Conservation (phyloP, 2,113 vertebrate genomes). For the Eolophus roseicapilla region DNA sequence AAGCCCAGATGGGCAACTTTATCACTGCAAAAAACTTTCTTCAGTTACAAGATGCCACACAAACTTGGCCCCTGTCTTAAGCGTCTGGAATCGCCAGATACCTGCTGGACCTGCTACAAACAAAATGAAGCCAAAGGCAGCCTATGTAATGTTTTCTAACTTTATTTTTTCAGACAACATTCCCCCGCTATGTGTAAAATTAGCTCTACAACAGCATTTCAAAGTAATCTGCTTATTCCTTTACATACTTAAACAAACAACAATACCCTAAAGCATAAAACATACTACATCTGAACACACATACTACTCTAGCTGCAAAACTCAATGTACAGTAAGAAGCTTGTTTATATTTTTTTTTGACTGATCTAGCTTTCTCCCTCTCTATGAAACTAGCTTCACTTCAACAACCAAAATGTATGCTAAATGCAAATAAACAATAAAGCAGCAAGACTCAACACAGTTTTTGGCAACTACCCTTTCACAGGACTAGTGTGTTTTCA, state of each 20-base stretch:
- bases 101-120: background rate
- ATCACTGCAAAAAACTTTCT: background rate
- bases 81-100: background rate
- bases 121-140: slow-evolving; percentile 41
- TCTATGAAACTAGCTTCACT: slow-evolving; percentile 27
- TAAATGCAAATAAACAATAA: slow-evolving; percentile 52
- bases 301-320: slow-evolving; percentile 44
- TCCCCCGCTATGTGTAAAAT: slow-evolving; percentile 14
- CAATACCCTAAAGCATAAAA: slow-evolving; percentile 50
- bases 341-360: slow-evolving; percentile 38
- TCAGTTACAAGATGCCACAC: background rate
- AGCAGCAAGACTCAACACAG: slow-evolving; percentile 24
- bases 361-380: slow-evolving; percentile 28
- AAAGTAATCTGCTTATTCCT: slow-evolving; percentile 45
- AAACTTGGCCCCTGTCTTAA: background rate
- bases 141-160: slow-evolving; percentile 31
- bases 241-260: slow-evolving; percentile 51
- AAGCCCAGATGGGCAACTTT: background rate
- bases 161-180: slow-evolving; percentile 43
- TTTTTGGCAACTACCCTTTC: slow-evolving; percentile 53
- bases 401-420: slow-evolving; percentile 11
- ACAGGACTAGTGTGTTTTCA: slow-evolving; percentile 68
- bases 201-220: slow-evolving; percentile 59
- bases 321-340: slow-evolving; percentile 55
- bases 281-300: slow-evolving; percentile 48